Evolutionary conservation across 1,140 invertebrate genomes (phyloP).

Genomic region (Aphaenogaster ashmeadi): DNA sequence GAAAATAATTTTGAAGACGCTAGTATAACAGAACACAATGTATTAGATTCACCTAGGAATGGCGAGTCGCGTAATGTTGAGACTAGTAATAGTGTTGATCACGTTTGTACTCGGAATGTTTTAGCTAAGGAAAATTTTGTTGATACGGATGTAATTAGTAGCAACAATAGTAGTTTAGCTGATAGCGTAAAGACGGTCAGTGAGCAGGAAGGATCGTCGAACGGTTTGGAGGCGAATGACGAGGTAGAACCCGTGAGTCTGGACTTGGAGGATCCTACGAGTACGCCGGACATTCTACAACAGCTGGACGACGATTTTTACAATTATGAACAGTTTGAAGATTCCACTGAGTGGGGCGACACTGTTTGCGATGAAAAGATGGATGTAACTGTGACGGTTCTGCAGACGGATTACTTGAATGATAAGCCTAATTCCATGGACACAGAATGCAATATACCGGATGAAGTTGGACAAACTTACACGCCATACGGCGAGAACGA

Average conservation of each 20-base stretch:
- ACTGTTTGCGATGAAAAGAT: slow-evolving; percentile 52
- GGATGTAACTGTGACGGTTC: slow-evolving; percentile 22
- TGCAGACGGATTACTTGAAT: slow-evolving; percentile 39
- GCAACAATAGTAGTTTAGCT: slow-evolving; percentile 81
- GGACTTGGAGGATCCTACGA: slow-evolving; percentile 81
- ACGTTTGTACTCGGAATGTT: slow-evolving; percentile 70
- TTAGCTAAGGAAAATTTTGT: slow-evolving; percentile 73
- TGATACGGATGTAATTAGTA: slow-evolving; percentile 77
- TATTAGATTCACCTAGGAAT: slow-evolving; percentile 72
- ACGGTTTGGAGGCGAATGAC: slow-evolving; percentile 77
- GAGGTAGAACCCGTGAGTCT: slow-evolving; percentile 81
- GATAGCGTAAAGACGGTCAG: slow-evolving; percentile 80
- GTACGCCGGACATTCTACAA: slow-evolving; percentile 71
- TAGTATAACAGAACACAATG: slow-evolving; percentile 69
- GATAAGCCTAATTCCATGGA: slow-evolving; percentile 46
- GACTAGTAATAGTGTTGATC: slow-evolving; percentile 72
- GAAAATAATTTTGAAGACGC: slow-evolving; percentile 68
- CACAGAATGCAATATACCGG: background rate
- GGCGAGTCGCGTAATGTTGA: slow-evolving; percentile 59
- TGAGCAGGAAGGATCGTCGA: slow-evolving; percentile 76
- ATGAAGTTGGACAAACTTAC: slow-evolving; percentile 24
- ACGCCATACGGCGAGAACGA: slow-evolving; percentile 8
- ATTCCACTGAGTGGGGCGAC: slow-evolving; percentile 71
- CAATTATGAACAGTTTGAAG: slow-evolving; percentile 83
- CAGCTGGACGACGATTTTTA: slow-evolving; percentile 85